phyloP scores from a whole-genome alignment of 2,888 invertebrate genomes.

The Stenolophus ochropezus region DNA sequence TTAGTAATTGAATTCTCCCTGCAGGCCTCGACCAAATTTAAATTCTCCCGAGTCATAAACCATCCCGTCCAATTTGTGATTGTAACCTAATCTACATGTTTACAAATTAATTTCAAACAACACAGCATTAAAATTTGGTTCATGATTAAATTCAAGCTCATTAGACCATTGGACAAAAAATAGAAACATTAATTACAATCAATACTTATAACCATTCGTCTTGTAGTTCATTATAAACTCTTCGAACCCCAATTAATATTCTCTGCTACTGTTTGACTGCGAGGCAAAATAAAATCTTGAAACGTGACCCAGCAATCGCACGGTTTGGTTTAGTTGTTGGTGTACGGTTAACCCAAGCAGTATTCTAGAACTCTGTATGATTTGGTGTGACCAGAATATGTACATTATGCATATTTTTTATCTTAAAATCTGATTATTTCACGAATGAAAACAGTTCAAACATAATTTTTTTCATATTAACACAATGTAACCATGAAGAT shows the following conservation, averaged over 20 bases:
- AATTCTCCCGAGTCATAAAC: background rate
- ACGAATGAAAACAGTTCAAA: too few relatives aligned
- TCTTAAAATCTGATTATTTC: too few relatives aligned
- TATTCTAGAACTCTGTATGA: too few relatives aligned
- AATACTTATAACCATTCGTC: slow-evolving; percentile 37
- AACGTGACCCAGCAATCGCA: slow-evolving; percentile 31
- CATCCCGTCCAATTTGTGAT: slow-evolving; percentile 2
- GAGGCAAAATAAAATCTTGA: slow-evolving; percentile 14
- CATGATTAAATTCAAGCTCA: slow-evolving; percentile 45
- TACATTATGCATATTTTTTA: too few relatives aligned
- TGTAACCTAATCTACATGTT: slow-evolving; percentile 42
- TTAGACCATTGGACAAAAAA: slow-evolving; percentile 1
- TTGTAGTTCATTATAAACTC: slow-evolving; percentile 20
- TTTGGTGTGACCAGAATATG: too few relatives aligned
- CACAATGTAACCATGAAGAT: too few relatives aligned
- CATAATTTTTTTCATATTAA: too few relatives aligned
- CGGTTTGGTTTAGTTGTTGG: too few relatives aligned
- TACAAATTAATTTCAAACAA: slow-evolving; percentile 42
- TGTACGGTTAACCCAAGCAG: too few relatives aligned
- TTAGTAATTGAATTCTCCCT: background rate
- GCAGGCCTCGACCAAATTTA: background rate
- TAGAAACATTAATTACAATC: slow-evolving; percentile 35
- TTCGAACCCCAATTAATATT: slow-evolving; percentile 20
- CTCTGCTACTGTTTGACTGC: slow-evolving; percentile 25
- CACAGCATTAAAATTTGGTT: slow-evolving; percentile 35